phyloP scores from a whole-genome alignment of 2,797 vertebrate genomes.

The Darevskia nairensis region DNA sequence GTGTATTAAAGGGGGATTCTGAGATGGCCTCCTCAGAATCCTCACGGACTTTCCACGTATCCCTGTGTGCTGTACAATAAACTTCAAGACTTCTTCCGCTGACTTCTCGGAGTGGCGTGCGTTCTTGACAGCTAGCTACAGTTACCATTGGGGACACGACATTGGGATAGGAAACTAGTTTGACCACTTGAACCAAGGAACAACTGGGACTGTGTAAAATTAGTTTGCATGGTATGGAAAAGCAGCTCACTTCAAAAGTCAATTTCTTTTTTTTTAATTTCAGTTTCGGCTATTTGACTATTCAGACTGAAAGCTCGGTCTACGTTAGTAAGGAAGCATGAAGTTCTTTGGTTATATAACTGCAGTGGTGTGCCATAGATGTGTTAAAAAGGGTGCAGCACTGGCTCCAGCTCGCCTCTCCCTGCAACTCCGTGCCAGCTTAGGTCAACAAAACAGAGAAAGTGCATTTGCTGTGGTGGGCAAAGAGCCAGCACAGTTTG shows the following conservation, averaged over 20 bases:
- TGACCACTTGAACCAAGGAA: constrained; percentile 12
- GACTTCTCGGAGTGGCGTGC: too few species aligned
- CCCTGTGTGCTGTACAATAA: too few species aligned
- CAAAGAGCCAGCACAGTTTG: constrained; percentile 40
- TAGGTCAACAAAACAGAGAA: constrained; percentile 11
- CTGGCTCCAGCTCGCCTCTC: background rate
- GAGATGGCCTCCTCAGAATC: too few species aligned
- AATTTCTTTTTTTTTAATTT: background rate
- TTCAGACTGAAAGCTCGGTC: background rate
- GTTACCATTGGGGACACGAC: too few species aligned
- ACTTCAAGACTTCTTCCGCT: too few species aligned
- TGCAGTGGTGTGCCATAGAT: background rate
- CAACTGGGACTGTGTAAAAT: constrained; percentile 6
- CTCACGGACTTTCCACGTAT: too few species aligned
- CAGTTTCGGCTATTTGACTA: background rate
- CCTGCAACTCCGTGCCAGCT: background rate
- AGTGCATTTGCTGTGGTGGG: constrained; percentile 23
- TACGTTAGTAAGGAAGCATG: background rate
- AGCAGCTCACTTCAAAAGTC: background rate
- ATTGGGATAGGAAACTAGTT: background rate
- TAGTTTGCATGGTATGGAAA: constrained; percentile 11
- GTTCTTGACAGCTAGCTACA: too few species aligned
- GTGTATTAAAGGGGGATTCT: too few species aligned
- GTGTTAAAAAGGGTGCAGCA: constrained; percentile 6
- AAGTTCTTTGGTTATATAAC: constrained; percentile 18